Evolutionary conservation across 1,140 invertebrate species (phyloP).

Genomic region (Drosophila tani): DNA sequence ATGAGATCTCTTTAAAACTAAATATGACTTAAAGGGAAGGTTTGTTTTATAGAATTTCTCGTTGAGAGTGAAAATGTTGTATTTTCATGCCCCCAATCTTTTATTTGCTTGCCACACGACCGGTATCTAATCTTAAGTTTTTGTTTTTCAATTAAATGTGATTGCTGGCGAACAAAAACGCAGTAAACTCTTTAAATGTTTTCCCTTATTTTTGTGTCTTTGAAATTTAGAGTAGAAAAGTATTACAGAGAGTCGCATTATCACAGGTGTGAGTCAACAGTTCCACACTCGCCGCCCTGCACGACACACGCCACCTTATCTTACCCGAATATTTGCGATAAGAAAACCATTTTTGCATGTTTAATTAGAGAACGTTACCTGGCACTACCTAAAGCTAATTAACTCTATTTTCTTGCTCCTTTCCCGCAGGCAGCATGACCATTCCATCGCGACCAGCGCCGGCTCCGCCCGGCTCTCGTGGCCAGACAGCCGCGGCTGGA

Average conservation of each 20-base stretch:
- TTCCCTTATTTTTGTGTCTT: slow-evolving; percentile 13
- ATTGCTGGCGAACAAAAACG: slow-evolving; percentile 6
- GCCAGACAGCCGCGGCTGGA: slow-evolving; percentile 72
- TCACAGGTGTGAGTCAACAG: slow-evolving; percentile 13
- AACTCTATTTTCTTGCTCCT: slow-evolving; percentile 2
- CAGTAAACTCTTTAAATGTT: slow-evolving; percentile 12
- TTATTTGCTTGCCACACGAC: slow-evolving; percentile 1
- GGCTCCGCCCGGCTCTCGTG: slow-evolving; percentile 75
- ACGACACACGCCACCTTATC: slow-evolving; percentile 11
- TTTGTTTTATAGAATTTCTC: background rate
- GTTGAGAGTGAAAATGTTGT: background rate
- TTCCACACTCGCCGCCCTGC: background rate
- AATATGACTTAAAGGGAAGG: no score
- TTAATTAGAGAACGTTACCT: slow-evolving; percentile 19
- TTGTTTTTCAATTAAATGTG: no score
- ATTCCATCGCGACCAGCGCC: slow-evolving; percentile 84
- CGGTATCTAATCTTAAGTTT: background rate
- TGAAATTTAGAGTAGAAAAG: slow-evolving; percentile 36
- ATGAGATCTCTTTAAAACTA: no score
- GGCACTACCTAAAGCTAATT: background rate
- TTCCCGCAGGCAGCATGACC: slow-evolving; percentile 69
- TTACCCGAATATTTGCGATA: slow-evolving; percentile 12
- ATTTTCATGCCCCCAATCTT: background rate
- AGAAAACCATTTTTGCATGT: slow-evolving; percentile 31
- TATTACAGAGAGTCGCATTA: background rate